Percentiles rank a stretch among this genome's conserved stretches.
phyloP scores from a whole-genome alignment of 2,888 invertebrate genomes.

The Disparrhopalites patrizii region DNA sequence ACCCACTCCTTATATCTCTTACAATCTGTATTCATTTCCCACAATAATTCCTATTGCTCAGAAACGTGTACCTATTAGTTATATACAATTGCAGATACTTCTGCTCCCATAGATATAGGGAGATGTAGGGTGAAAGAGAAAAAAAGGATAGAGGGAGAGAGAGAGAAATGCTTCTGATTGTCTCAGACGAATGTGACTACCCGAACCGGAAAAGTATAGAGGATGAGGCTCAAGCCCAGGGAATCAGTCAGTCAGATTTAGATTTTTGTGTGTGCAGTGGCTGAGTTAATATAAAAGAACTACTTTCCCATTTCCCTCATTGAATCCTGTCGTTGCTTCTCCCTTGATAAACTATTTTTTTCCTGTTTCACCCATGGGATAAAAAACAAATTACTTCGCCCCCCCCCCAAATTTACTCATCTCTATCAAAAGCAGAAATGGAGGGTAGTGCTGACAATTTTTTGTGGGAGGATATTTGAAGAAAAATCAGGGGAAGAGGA shows the following conservation, averaged over 20 bases:
- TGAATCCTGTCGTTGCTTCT: background rate
- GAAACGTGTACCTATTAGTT: background rate
- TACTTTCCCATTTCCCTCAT: background rate
- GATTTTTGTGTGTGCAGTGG: constrained; percentile 9
- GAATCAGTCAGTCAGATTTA: constrained; percentile 26
- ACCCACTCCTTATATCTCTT: no score
- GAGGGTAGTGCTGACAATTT: no score
- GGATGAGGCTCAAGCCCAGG: constrained; percentile 15
- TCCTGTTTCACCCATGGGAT: background rate
- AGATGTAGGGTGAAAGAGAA: background rate
- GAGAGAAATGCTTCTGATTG: constrained; percentile 16
- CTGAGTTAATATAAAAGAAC: background rate
- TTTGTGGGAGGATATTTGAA: background rate
- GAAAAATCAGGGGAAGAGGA: background rate
- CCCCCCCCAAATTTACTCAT: background rate
- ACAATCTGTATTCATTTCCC: no score
- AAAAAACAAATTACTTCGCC: background rate
- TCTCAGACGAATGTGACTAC: constrained; percentile 22
- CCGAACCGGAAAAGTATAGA: constrained; percentile 18
- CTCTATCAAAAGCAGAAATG: no score
- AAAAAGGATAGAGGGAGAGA: background rate
- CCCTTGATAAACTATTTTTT: background rate
- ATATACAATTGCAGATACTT: background rate
- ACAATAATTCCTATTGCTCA: no score
- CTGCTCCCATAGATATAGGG: background rate